phyloP scores from a whole-genome alignment of 2,888 invertebrate species.

The Halictus ligatus region DNA sequence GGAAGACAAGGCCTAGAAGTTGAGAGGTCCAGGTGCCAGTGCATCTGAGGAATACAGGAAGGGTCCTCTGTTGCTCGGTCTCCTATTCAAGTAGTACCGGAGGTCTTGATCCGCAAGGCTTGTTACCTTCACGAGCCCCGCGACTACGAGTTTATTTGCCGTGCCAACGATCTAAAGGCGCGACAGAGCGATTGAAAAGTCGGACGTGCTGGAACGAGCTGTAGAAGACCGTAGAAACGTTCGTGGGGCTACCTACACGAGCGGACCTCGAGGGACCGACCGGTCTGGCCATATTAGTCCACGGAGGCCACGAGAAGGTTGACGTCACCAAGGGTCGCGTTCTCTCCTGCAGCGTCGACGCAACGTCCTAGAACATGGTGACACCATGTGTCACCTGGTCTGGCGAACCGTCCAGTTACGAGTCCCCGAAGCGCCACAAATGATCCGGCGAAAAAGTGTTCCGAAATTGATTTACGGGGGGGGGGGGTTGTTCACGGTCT shows the following conservation, averaged over 20 bases:
- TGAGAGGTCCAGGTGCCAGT: not conserved
- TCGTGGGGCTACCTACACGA: conserved; percentile 55
- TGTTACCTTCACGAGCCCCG: not conserved
- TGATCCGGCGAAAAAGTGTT: not conserved
- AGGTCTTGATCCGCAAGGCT: not conserved
- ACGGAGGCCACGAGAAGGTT: conserved; percentile 63
- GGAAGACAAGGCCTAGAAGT: too few relatives aligned
- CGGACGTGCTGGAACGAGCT: conserved; percentile 26
- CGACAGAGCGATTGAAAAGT: conserved; percentile 8
- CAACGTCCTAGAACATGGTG: conserved; percentile 33
- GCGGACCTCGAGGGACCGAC: conserved; percentile 63
- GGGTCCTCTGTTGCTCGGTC: not conserved
- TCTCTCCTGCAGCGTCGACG: conserved; percentile 43
- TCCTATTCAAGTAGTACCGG: not conserved
- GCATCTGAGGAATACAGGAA: not conserved
- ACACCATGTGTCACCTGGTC: not conserved
- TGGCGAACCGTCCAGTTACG: not conserved
- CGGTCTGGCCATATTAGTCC: conserved; percentile 78
- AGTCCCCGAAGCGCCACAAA: not conserved
- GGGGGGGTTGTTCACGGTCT: not conserved
- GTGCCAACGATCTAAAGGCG: not conserved
- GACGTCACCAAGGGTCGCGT: conserved; percentile 68
- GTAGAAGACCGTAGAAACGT: conserved; percentile 32
- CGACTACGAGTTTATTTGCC: not conserved
- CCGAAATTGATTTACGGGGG: too few relatives aligned